Conservation (phyloP, 2,797 vertebrate genomes). For the Morus bassanus region DNA sequence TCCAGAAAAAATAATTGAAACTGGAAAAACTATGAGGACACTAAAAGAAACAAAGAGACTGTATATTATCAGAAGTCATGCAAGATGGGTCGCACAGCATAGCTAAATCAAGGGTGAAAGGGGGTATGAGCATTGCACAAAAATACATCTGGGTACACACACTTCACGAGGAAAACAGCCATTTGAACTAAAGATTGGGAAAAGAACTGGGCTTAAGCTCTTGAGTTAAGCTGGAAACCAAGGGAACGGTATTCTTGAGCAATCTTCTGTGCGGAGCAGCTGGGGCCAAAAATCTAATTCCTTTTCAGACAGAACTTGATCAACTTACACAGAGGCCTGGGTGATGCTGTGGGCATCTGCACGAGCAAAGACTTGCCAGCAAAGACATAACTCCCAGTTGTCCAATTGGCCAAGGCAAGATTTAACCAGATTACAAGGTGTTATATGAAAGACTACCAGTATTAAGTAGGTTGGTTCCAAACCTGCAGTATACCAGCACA, state of each 20-base stretch:
- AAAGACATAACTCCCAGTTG: background rate
- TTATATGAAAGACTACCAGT: background rate
- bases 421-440: background rate
- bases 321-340: background rate
- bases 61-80: background rate
- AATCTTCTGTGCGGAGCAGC: background rate
- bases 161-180: background rate
- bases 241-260: background rate
- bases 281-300: background rate
- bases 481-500: background rate
- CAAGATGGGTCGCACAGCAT: rapidly evolving
- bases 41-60: background rate
- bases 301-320: background rate
- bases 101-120: background rate
- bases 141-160: rapidly evolving
- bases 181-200: background rate
- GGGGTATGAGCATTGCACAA: background rate
- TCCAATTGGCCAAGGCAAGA: background rate
- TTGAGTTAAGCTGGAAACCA: background rate
- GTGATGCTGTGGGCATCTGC: background rate
- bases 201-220: background rate
- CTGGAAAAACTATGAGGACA: background rate
- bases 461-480: background rate
- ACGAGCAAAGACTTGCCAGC: background rate
- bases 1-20: background rate